A percentile compares a stretch with the other conserved stretches of the same genome.
These are phyloP conservation scores for Oxycera nigricornis DNA, from an alignment of 2,888 invertebrate genomes.

Conservation along the genomic window DNA sequence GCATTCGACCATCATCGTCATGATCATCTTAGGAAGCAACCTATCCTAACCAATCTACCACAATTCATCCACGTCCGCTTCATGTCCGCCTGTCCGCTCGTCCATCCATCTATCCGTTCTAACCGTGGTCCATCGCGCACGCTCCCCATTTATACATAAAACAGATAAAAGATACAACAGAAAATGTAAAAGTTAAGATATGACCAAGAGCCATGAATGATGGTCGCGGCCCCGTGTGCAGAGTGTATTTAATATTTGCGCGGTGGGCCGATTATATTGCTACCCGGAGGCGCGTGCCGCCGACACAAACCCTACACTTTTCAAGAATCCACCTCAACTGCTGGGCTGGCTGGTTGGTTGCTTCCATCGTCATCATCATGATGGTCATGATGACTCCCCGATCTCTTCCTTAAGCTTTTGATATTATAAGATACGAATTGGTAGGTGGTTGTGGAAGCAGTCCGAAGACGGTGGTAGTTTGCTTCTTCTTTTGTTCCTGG, in stretches of 20 bases:
- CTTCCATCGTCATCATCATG: neutral
- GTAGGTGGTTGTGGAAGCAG: conserved; percentile 21
- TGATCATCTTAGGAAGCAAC: conserved; percentile 19
- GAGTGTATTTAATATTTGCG: conserved; percentile 42
- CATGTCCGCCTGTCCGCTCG: neutral
- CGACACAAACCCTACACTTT: conserved; percentile 41
- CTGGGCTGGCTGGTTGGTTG: neutral
- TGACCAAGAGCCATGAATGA: conserved; percentile 16
- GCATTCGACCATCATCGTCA: neutral
- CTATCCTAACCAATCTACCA: neutral
- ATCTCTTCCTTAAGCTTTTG: neutral
- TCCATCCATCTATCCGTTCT: neutral
- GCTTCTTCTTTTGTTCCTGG: neutral
- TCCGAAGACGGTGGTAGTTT: conserved; percentile 5
- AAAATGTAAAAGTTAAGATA: conserved; percentile 23
- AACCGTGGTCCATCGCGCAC: neutral
- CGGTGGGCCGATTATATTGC: conserved; percentile 51
- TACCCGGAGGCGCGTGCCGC: conserved; percentile 55
- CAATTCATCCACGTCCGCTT: neutral
- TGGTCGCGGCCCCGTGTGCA: conserved; percentile 36
- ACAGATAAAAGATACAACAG: neutral
- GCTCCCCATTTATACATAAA: neutral
- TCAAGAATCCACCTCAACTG: conserved; percentile 15
- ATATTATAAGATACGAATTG: too few species aligned
- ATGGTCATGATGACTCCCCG: neutral